Conservation (phyloP, 2,888 invertebrate species). For the Zele albiditarsus region DNA sequence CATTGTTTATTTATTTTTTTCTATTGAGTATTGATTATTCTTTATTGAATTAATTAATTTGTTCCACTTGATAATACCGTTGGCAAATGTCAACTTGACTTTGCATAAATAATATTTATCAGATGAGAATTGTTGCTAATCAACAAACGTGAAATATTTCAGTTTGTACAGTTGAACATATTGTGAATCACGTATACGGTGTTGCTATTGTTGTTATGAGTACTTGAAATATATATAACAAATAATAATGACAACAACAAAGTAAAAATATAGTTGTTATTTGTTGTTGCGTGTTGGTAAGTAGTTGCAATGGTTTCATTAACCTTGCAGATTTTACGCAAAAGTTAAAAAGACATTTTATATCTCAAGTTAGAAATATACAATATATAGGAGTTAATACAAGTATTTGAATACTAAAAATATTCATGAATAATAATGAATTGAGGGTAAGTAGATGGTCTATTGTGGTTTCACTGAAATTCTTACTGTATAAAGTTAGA, state of each 20-base stretch:
- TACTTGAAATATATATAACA: not conserved
- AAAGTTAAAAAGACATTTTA: not conserved
- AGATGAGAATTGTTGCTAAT: not conserved
- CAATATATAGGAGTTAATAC: not conserved
- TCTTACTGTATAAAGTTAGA: not conserved
- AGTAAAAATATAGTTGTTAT: too few species aligned
- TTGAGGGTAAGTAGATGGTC: conserved; percentile 53
- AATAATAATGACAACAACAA: not conserved
- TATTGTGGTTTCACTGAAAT: conserved; percentile 44
- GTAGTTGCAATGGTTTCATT: not conserved
- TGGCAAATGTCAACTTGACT: not conserved
- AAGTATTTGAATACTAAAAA: not conserved
- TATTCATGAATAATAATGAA: conserved; percentile 22
- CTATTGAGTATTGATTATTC: not conserved
- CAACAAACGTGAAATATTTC: not conserved
- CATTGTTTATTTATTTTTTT: not conserved
- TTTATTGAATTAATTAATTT: not conserved
- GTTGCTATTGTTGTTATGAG: not conserved
- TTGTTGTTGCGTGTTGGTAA: not conserved
- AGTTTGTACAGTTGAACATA: not conserved
- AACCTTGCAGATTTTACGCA: not conserved
- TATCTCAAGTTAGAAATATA: not conserved
- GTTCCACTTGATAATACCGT: not conserved
- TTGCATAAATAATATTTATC: not conserved
- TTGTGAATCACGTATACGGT: not conserved